Conservation (phyloP, 2,797 vertebrate genomes). For the Silurus lanzhouensis region DNA sequence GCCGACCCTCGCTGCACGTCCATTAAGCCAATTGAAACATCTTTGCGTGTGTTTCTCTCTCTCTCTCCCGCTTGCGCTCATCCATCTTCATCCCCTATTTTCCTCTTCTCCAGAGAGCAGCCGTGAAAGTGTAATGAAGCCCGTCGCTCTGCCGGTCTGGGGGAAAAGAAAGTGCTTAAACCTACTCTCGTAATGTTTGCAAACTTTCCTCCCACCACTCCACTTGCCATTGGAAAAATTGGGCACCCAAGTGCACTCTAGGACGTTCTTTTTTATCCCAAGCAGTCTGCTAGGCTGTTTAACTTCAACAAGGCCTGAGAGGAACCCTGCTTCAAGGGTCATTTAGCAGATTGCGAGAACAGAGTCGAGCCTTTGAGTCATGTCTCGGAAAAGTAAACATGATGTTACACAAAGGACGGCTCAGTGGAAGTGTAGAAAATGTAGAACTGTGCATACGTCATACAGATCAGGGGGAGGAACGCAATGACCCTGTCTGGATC, state of each 20-base stretch:
- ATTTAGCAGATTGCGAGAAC: conserved; percentile 33
- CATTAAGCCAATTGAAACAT: conserved; percentile 63
- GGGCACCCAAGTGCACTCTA: conserved; percentile 63
- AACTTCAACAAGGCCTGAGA: conserved; percentile 34
- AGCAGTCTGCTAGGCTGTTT: conserved; percentile 30
- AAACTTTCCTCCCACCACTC: conserved; percentile 48
- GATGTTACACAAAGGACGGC: background rate
- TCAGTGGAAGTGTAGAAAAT: background rate
- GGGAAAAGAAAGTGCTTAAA: conserved; percentile 55
- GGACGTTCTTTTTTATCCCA: conserved; percentile 51
- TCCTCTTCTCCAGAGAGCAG: conserved; percentile 45
- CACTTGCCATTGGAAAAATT: conserved; percentile 60
- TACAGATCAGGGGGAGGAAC: background rate
- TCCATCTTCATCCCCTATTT: conserved; percentile 41
- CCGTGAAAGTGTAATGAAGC: conserved; percentile 63
- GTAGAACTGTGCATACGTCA: background rate
- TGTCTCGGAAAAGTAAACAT: conserved; percentile 23
- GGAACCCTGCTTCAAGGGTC: conserved; percentile 40
- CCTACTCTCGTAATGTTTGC: conserved; percentile 56
- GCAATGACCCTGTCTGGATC: background rate
- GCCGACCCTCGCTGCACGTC: conserved; percentile 53
- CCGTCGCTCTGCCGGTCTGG: conserved; percentile 53
- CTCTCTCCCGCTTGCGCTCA: conserved; percentile 33
- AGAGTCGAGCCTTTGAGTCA: background rate
- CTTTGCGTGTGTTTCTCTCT: conserved; percentile 43